Evolutionary conservation across 2,113 vertebrate genomes (phyloP), one percentile per base, ranked within the genome.

Genomic region (Gracilinanus agilis): DNA sequence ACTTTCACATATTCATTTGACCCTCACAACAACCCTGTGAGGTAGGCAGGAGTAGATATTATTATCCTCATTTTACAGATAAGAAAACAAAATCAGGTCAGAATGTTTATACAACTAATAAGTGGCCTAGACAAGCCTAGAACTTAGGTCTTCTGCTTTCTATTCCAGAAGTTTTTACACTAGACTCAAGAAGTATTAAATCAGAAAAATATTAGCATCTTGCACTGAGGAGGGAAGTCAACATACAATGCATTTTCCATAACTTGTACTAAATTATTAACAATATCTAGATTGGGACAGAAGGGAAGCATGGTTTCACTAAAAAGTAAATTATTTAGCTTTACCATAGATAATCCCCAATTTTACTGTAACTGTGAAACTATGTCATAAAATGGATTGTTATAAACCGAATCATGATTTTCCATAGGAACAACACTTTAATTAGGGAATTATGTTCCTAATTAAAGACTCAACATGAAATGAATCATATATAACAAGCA

Each of bases 241-340:
- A 40, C 8, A 40, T 19, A 75, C 16, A 40, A 75, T n/a, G n/a
- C 67, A 75, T 40, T 75, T 75, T 21, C 67, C 16, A 94, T 91
- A 93, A 90, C 90, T 34, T 92, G n/a, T 54, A 96, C 67, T 61
- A 93, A 90, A 29, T 53, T 56, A 44, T 44, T 55, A 61, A 91
- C 25, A 54, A 91, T 90, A 89, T 21, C 11, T 56, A 67, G n/a
- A 58, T 44, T 67, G n/a, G n/a, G 16, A 19, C 54, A 9, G 27
- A 90, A 92, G 93, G 90, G 44, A 88, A 83, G 61, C 24, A 44
- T 67, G 27, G 4, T 93, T 95, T 93, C 53, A 34, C 7, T 54
- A 75, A 92, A 91, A 96, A 92, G 16, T 23, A 55, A 95, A 96
- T 54, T 56, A 91, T 25, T 53, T 53, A 92, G 55, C 8, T 88